Conservation (phyloP, 64 coral and sea anemone species). For the Dendrophyllia cribrosa region DNA sequence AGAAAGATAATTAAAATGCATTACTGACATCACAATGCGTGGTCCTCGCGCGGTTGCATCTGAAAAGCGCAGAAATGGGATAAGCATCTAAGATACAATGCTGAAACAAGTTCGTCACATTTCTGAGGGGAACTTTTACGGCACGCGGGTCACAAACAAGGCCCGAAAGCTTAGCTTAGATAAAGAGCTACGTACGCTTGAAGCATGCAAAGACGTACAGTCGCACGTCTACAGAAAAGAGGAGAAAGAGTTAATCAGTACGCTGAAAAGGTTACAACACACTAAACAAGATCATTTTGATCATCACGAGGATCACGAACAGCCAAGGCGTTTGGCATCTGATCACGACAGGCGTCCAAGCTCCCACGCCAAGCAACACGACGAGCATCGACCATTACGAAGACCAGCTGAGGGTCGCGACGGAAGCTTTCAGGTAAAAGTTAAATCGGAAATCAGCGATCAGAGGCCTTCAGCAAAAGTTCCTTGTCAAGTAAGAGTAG, state of each 20-base stretch:
- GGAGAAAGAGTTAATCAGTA: constrained; percentile 73
- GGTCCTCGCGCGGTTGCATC: neutral
- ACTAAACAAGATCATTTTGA: constrained; percentile 67
- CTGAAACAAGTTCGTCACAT: constrained; percentile 80
- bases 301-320: neutral
- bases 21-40: constrained; percentile 40
- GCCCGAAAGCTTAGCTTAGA: constrained; percentile 69
- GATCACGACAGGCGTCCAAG: constrained; percentile 5
- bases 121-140: constrained; percentile 90
- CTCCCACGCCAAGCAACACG: neutral
- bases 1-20: neutral
- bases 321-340: constrained; percentile 3
- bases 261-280: constrained; percentile 68
- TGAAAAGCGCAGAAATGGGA: neutral
- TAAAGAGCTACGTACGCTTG: constrained; percentile 79
- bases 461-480: neutral
- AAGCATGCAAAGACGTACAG: constrained; percentile 75
- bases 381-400: neutral
- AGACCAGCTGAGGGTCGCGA: neutral
- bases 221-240: constrained; percentile 84
- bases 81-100: constrained; percentile 49
- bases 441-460: constrained; percentile 7
- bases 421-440: neutral
- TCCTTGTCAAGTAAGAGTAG: constrained; percentile 1
- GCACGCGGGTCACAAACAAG: constrained; percentile 84